phyloP scores from a whole-genome alignment of 1,140 invertebrate species.

The Linepithema humile region DNA sequence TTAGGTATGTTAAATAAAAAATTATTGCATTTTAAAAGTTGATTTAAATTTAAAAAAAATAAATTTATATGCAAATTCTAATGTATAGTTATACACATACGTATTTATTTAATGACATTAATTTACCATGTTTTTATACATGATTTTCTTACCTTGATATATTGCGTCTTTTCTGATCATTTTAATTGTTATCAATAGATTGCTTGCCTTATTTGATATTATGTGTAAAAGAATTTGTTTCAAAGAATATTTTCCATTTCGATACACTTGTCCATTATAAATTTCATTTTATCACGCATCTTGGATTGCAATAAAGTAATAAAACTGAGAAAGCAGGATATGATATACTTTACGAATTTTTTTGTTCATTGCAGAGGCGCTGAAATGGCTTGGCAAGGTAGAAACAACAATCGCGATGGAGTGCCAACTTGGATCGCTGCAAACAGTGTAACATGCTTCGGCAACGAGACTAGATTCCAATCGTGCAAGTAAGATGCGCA shows the following conservation, averaged over 20 bases:
- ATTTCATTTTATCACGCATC: neutral
- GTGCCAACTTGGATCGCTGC: conserved; percentile 80
- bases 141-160: no score
- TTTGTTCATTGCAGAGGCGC: conserved; percentile 82
- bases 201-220: neutral
- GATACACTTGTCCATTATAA: neutral
- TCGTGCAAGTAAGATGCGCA: conserved; percentile 79
- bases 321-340: neutral
- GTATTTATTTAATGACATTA: no score
- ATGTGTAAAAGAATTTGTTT: neutral
- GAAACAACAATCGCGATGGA: conserved; percentile 68
- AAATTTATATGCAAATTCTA: neutral
- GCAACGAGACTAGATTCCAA: conserved; percentile 84
- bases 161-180: no score
- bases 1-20: conserved; percentile 76
- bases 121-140: no score
- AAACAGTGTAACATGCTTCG: conserved; percentile 82
- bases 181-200: no score
- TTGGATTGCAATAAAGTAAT: neutral
- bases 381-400: conserved; percentile 85
- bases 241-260: neutral
- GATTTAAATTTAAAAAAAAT: no score
- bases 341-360: neutral
- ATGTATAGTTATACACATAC: neutral
- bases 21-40: neutral